These are phyloP conservation scores for Conomelus anceps DNA, from an alignment of 2,888 invertebrate genomes.

Conservation along the genomic window DNA sequence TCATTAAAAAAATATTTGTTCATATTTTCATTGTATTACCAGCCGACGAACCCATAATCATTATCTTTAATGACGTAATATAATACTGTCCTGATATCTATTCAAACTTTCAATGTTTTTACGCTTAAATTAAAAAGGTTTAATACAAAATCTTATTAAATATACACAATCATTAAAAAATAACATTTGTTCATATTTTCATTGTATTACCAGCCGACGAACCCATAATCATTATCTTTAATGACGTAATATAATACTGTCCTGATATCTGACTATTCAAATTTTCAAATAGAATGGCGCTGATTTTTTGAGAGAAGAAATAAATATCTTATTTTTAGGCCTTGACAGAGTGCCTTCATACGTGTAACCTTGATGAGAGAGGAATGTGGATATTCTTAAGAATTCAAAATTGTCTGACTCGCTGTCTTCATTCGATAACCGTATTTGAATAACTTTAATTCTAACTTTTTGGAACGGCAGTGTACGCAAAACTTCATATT, in stretches of 20 bases:
- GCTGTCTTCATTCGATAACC: slow-evolving; percentile 9
- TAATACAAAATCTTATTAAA: neutral
- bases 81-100: neutral
- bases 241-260: neutral
- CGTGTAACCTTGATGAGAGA: slow-evolving; percentile 17
- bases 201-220: neutral
- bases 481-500: slow-evolving; percentile 50
- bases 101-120: no score
- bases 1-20: neutral
- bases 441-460: slow-evolving; percentile 44
- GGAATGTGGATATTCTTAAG: slow-evolving; percentile 2
- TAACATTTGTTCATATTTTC: neutral
- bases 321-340: neutral
- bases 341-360: neutral
- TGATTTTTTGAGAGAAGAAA: neutral
- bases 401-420: slow-evolving; percentile 15
- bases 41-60: neutral
- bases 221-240: neutral
- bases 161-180: neutral
- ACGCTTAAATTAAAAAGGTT: neutral
- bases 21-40: neutral
- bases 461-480: slow-evolving; percentile 50
- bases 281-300: neutral
- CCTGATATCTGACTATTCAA: neutral
- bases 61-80: neutral